Evolutionary conservation across 2,797 vertebrate species (phyloP).

Genomic region (Florisuga fusca): DNA sequence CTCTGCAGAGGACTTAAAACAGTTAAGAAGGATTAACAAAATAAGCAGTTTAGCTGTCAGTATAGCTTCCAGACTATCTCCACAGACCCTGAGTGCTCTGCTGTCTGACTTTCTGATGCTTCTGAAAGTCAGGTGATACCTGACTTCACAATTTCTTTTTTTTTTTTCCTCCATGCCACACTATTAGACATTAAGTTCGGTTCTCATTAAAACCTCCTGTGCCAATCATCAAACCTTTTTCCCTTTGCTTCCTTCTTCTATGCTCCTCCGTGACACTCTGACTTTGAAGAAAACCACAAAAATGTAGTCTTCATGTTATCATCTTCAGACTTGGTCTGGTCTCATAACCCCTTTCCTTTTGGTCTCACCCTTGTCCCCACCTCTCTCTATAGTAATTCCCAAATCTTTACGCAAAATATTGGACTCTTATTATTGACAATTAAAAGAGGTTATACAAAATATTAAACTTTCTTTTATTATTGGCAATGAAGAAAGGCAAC

Average conservation of each 20-base stretch:
- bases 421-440: constrained; percentile 31
- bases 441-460: constrained; percentile 61
- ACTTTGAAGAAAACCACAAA: constrained; percentile 89
- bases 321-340: constrained; percentile 80
- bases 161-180: background rate
- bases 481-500: constrained; percentile 22
- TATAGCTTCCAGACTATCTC: constrained; percentile 5
- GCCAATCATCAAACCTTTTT: constrained; percentile 41
- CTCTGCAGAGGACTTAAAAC: background rate
- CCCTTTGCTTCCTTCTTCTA: constrained; percentile 58
- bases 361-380: background rate
- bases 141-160: constrained; percentile 17
- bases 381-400: constrained; percentile 74
- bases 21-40: constrained; percentile 34
- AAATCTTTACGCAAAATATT: constrained; percentile 69
- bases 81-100: background rate
- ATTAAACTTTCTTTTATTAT: constrained; percentile 30
- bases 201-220: constrained; percentile 51
- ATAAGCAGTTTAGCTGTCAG: constrained; percentile 31
- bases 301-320: constrained; percentile 84
- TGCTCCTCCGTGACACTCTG: constrained; percentile 75
- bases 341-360: constrained; percentile 44
- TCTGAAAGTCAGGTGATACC: constrained; percentile 16
- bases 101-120: constrained; percentile 35
- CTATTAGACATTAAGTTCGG: constrained; percentile 13